These are phyloP conservation scores for Muraenolepis orangiensis DNA, from an alignment of 2,797 vertebrate genomes.

Conservation along the genomic window DNA sequence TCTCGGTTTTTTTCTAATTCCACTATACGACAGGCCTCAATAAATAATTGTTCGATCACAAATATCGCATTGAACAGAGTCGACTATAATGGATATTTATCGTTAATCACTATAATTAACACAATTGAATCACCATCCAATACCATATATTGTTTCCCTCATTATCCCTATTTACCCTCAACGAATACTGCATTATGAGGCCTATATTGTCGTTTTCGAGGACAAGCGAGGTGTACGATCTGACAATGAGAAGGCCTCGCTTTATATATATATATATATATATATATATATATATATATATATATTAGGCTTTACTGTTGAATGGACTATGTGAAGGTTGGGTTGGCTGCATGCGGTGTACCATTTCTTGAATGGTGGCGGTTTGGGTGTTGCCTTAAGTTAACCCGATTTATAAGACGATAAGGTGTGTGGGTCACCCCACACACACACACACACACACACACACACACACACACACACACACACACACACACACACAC, in stretches of 20 bases:
- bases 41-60: neutral
- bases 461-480: too few species aligned
- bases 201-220: neutral
- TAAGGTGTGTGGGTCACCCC: neutral
- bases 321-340: neutral
- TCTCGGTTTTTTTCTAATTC: neutral
- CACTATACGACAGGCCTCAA: neutral
- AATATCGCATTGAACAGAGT: neutral
- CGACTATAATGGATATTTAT: neutral
- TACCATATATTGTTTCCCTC: neutral
- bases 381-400: neutral
- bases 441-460: too few species aligned
- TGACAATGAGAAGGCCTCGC: too few species aligned
- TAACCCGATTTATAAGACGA: neutral
- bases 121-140: neutral
- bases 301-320: too few species aligned
- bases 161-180: neutral
- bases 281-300: too few species aligned
- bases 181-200: neutral
- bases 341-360: neutral
- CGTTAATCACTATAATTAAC: neutral
- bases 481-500: too few species aligned
- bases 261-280: too few species aligned
- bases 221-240: too few species aligned
- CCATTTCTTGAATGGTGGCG: neutral